A percentile compares a stretch with the other conserved stretches of the same genome.
phyloP scores from a whole-genome alignment of 2,888 invertebrate species.

The Polymixis flavicincta region DNA sequence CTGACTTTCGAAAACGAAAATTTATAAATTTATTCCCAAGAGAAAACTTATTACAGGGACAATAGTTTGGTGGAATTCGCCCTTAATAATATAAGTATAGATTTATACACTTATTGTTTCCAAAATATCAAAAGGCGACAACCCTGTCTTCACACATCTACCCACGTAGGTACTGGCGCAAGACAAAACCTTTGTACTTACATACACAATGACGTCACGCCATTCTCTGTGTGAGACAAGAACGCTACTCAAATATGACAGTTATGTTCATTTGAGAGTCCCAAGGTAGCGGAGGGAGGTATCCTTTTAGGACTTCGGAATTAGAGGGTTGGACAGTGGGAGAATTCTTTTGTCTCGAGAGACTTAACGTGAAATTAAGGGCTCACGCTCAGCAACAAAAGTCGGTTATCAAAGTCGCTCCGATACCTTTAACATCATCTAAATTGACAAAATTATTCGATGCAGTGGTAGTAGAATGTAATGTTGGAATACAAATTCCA shows the following conservation, averaged over 20 bases:
- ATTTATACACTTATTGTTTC: not conserved
- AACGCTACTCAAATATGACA: conserved; percentile 59
- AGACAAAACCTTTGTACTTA: conserved; percentile 44
- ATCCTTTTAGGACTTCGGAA: conserved; percentile 25
- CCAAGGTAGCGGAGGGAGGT: conserved; percentile 8
- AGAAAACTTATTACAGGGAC: no score
- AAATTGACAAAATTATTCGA: no score
- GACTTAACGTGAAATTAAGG: conserved; percentile 6
- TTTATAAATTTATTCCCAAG: no score
- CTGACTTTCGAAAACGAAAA: no score
- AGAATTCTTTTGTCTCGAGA: conserved; percentile 36
- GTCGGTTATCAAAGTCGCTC: no score
- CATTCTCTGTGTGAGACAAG: conserved; percentile 39
- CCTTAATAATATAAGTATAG: not conserved
- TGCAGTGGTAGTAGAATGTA: no score
- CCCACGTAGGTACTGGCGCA: conserved; percentile 1
- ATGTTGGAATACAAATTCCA: no score
- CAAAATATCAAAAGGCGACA: conserved; percentile 14
- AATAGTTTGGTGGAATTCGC: no score
- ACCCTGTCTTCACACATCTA: conserved; percentile 2
- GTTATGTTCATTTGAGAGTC: conserved; percentile 61
- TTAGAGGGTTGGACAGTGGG: conserved; percentile 25
- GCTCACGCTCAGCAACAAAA: no score
- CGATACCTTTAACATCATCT: no score
- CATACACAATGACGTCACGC: conserved; percentile 36